These are phyloP conservation scores for Bostrychus sinensis DNA, from an alignment of 2,113 vertebrate species.

Conservation along the genomic window DNA sequence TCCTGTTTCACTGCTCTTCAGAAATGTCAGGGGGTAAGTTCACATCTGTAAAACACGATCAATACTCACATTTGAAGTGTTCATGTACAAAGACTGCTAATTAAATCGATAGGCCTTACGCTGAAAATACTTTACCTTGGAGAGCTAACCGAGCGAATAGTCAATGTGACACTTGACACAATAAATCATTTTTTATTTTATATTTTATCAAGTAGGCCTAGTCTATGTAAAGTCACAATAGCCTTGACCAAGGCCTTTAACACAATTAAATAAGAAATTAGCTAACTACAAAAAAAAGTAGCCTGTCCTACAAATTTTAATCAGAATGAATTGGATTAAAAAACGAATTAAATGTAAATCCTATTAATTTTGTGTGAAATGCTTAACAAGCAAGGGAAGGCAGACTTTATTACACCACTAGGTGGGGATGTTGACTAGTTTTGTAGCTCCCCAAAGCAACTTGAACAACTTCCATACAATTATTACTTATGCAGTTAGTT, in stretches of 20 bases:
- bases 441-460: neutral
- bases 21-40: slow-evolving; percentile 54
- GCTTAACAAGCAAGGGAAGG: neutral
- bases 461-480: neutral
- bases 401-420: slow-evolving; percentile 41
- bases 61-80: neutral
- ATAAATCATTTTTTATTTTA: too few species aligned
- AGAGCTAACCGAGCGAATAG: too few species aligned
- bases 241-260: too few species aligned
- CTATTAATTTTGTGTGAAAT: neutral
- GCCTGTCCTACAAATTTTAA: neutral
- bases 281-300: neutral
- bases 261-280: too few species aligned
- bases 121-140: neutral
- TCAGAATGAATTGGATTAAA: neutral
- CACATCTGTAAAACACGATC: neutral
- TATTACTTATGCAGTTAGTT: too few species aligned
- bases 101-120: neutral
- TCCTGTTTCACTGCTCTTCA: neutral
- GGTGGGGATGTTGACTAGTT: slow-evolving; percentile 47
- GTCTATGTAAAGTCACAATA: too few species aligned
- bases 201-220: too few species aligned
- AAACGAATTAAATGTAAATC: neutral
- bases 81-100: too few species aligned
- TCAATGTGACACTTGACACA: too few species aligned